These are phyloP conservation scores for Drosophila prosaltans DNA, from an alignment of 1,140 invertebrate genomes.

Conservation along the genomic window DNA sequence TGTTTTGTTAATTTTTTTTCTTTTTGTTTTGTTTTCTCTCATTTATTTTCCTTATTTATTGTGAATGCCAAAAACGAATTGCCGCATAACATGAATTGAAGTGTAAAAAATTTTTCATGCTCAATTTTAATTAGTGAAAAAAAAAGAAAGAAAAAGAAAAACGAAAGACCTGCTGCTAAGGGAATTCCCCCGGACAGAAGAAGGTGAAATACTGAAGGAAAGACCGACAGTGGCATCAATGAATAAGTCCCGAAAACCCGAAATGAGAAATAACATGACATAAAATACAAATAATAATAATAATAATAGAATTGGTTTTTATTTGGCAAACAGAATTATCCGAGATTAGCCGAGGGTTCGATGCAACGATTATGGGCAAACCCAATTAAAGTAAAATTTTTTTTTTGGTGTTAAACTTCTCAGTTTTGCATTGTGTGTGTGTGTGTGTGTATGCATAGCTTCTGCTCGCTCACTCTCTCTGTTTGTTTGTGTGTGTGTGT, in stretches of 20 bases:
- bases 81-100: slow-evolving; percentile 30
- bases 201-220: neutral
- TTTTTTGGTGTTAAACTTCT: slow-evolving; percentile 27
- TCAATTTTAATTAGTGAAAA: neutral
- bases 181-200: neutral
- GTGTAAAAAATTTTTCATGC: slow-evolving; percentile 21
- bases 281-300: slow-evolving; percentile 63
- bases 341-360: slow-evolving; percentile 80
- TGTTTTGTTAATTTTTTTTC: neutral
- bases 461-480: too few relatives aligned
- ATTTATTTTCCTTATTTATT: neutral
- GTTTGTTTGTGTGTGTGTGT: slow-evolving; percentile 9
- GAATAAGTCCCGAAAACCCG: slow-evolving; percentile 21
- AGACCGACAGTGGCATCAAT: slow-evolving; percentile 45
- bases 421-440: slow-evolving; percentile 6
- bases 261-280: slow-evolving; percentile 48
- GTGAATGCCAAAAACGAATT: slow-evolving; percentile 21
- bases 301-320: slow-evolving; percentile 70
- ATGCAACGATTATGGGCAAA: slow-evolving; percentile 81
- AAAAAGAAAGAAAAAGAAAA: neutral
- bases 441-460: neutral
- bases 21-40: neutral
- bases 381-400: slow-evolving; percentile 73
- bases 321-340: slow-evolving; percentile 82
- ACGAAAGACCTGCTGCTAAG: slow-evolving; percentile 14